Percentiles rank a stretch among this genome's conserved stretches.
These are phyloP conservation scores for Thereva unica DNA, from an alignment of 2,888 invertebrate species.

Conservation along the genomic window DNA sequence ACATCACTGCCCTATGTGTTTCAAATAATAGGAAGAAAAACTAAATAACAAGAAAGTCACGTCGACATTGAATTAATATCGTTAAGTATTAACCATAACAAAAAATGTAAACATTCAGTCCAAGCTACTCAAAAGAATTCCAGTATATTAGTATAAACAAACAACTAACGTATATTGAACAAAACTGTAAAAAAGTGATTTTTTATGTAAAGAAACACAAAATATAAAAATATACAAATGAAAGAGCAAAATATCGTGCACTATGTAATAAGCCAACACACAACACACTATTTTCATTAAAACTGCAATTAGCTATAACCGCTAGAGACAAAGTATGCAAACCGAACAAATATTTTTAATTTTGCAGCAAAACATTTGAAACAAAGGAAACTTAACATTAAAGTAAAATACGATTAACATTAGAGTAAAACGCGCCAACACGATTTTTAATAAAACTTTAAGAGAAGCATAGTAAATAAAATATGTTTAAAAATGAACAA, in stretches of 20 bases:
- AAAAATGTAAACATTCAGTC: slow-evolving; percentile 28
- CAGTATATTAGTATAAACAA: slow-evolving; percentile 14
- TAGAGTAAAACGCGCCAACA: slow-evolving; percentile 24
- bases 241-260: slow-evolving; percentile 18
- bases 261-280: slow-evolving; percentile 28
- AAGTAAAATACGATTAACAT: slow-evolving; percentile 9
- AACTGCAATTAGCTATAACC: slow-evolving; percentile 31
- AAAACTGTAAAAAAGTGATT: slow-evolving; percentile 9
- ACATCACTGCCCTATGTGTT: slow-evolving; percentile 45
- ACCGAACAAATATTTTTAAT: slow-evolving; percentile 27
- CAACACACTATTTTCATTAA: slow-evolving; percentile 28
- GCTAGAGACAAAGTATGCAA: slow-evolving; percentile 26
- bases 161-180: slow-evolving; percentile 13
- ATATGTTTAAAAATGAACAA: slow-evolving; percentile 14
- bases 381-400: slow-evolving; percentile 1
- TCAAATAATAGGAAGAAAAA: slow-evolving; percentile 40
- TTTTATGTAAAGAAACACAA: slow-evolving; percentile 10
- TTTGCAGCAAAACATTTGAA: slow-evolving; percentile 16
- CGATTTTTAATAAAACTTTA: slow-evolving; percentile 28
- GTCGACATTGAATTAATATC: slow-evolving; percentile 17
- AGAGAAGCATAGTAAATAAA: slow-evolving; percentile 19
- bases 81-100: slow-evolving; percentile 20
- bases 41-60: slow-evolving; percentile 20
- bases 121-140: slow-evolving; percentile 16
- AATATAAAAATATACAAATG: slow-evolving; percentile 15